Percentiles rank a stretch among this genome's conserved stretches.
These are phyloP conservation scores for Sebastes aleutianus DNA, from an alignment of 2,797 vertebrate genomes.

Conservation along the genomic window DNA sequence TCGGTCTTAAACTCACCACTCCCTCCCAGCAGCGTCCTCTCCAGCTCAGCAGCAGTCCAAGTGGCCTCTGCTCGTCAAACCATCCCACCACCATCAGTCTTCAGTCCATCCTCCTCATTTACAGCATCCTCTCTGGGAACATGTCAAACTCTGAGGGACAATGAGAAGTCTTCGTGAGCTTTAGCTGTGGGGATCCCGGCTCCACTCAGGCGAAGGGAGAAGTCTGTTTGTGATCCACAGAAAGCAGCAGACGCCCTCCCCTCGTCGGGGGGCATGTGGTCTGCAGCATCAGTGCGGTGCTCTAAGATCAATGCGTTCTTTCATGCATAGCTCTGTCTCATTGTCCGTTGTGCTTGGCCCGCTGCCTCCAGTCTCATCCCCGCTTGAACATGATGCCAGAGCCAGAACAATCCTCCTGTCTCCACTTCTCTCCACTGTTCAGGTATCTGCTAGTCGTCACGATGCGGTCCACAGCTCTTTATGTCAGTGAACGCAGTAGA, in stretches of 20 bases:
- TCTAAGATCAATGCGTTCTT: constrained; percentile 68
- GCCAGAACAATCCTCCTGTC: constrained; percentile 22
- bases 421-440: neutral
- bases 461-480: neutral
- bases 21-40: constrained; percentile 43
- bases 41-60: constrained; percentile 48
- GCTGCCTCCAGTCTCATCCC: constrained; percentile 45
- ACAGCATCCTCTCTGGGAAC: neutral
- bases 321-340: constrained; percentile 51
- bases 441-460: neutral
- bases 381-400: constrained; percentile 22
- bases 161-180: neutral
- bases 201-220: neutral
- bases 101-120: neutral
- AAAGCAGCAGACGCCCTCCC: constrained; percentile 24
- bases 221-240: constrained; percentile 31
- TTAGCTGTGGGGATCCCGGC: neutral
- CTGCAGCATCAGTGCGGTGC: constrained; percentile 36
- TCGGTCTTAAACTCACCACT: constrained; percentile 65
- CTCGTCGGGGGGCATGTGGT: constrained; percentile 39
- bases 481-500: neutral
- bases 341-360: constrained; percentile 52
- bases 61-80: constrained; percentile 29
- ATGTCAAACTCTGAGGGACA: neutral
- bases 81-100: constrained; percentile 21